phyloP scores from a whole-genome alignment of 2,113 vertebrate species.

The Mesoclemmys tuberculata region DNA sequence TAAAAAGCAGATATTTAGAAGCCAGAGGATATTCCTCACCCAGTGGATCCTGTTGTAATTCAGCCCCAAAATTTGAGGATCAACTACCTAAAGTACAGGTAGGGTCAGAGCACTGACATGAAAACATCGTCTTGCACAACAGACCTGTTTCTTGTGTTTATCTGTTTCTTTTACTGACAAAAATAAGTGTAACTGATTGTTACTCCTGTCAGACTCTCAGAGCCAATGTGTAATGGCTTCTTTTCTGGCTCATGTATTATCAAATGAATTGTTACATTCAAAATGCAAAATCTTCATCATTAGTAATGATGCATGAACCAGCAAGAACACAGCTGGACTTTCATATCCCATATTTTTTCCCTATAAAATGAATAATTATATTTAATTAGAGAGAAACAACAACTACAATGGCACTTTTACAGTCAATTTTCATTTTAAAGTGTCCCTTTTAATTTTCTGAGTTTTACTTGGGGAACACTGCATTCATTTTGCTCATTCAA shows the following conservation, averaged over 20 bases:
- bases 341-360: not conserved
- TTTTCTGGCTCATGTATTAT: not conserved
- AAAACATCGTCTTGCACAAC: not conserved
- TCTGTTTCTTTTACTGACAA: not conserved
- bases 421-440: not conserved
- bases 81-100: not conserved
- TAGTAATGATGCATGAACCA: not conserved
- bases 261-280: not conserved
- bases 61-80: not conserved
- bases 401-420: not conserved
- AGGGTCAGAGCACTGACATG: not conserved
- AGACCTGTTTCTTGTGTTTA: not conserved
- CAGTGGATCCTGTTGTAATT: not conserved
- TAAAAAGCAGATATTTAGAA: not conserved
- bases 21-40: not conserved
- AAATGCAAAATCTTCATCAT: not conserved
- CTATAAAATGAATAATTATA: not conserved
- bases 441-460: not conserved
- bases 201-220: not conserved
- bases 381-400: not conserved
- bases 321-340: not conserved
- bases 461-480: not conserved
- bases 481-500: not conserved
- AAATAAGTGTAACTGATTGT: rapidly evolving
- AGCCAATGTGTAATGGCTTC: not conserved